A percentile compares a stretch with the other conserved stretches of the same genome.
Evolutionary conservation across 92 coral and sea anemone species (phyloP).

Genomic region (Umimayanthus chanpuru): DNA sequence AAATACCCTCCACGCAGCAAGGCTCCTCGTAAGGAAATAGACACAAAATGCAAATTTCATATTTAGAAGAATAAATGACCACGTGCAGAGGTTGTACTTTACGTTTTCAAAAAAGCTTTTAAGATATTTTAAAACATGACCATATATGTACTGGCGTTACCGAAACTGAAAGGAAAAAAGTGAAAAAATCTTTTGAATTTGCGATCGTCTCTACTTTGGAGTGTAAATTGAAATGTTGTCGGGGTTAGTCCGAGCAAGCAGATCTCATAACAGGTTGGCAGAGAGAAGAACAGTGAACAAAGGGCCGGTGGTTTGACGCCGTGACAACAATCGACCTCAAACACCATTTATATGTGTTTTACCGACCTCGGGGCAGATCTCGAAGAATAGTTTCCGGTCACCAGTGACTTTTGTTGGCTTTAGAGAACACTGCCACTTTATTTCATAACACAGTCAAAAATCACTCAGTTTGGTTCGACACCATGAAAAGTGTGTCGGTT

Average conservation of each 20-base stretch:
- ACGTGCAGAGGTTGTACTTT: neutral
- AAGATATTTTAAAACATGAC: no score
- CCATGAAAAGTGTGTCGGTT: neutral
- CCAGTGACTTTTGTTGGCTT: neutral
- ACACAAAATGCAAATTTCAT: neutral
- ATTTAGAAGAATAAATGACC: no score
- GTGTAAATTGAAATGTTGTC: neutral
- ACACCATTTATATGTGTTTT: neutral
- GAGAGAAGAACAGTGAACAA: neutral
- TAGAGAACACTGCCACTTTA: neutral
- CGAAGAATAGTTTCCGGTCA: neutral
- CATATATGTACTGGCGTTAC: no score
- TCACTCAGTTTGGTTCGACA: neutral
- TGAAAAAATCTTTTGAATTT: neutral
- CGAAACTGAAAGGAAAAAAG: neutral
- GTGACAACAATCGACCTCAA: conserved; percentile 16
- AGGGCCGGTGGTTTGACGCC: neutral
- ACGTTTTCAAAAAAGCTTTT: no score
- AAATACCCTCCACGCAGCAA: neutral
- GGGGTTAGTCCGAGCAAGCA: neutral
- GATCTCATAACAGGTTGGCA: conserved; percentile 14
- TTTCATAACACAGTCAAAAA: neutral
- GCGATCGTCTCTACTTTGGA: neutral
- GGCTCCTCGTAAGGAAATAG: neutral
- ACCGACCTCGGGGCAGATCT: conserved; percentile 5